Conservation (phyloP, 1,140 invertebrate species). For the Harlomillsia oculata region DNA sequence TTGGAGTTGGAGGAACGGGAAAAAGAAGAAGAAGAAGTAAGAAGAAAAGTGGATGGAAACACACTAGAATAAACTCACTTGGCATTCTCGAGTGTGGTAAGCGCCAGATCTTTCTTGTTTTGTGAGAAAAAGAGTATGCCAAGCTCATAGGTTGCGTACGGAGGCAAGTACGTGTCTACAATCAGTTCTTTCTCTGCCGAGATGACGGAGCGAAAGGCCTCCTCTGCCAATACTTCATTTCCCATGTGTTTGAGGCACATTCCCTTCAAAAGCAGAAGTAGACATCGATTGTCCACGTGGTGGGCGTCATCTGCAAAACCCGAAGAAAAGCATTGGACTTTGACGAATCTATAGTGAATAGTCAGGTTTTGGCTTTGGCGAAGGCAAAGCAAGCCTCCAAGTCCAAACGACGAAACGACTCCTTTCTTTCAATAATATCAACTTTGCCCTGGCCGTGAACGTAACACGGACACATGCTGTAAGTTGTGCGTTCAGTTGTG, state of each 20-base stretch:
- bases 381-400: constrained; percentile 1
- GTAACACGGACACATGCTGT: too few species aligned
- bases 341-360: background rate
- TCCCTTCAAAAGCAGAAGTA: constrained; percentile 70
- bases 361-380: background rate
- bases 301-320: constrained; percentile 44
- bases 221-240: constrained; percentile 60
- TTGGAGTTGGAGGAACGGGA: too few species aligned
- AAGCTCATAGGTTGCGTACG: constrained; percentile 77
- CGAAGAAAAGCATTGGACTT: too few species aligned
- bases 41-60: too few species aligned
- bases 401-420: background rate
- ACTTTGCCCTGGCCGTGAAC: too few species aligned
- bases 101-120: constrained; percentile 56
- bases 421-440: too few species aligned
- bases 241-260: constrained; percentile 67
- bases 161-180: constrained; percentile 63
- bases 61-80: too few species aligned
- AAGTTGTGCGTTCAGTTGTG: too few species aligned
- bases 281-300: constrained; percentile 65
- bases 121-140: constrained; percentile 63
- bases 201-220: constrained; percentile 60
- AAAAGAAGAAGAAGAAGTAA: too few species aligned
- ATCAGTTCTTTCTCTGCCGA: constrained; percentile 65
- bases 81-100: constrained; percentile 65